Conservation (phyloP, 2,888 invertebrate species). For the Diaprepes abbreviatus region DNA sequence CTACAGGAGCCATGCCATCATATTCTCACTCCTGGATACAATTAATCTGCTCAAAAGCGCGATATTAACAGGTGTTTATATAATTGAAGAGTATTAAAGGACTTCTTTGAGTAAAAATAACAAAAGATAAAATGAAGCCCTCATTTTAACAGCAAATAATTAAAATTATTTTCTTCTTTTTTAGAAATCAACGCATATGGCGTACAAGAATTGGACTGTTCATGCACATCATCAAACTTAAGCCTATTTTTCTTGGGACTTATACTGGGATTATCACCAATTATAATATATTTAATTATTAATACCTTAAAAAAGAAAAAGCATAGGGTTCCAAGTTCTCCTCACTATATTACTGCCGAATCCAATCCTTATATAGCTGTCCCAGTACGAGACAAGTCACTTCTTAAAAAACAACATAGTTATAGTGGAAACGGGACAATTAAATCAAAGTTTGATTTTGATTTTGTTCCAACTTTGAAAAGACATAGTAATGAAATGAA, state of each 20-base stretch:
- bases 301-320: conserved; percentile 63
- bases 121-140: too few relatives aligned
- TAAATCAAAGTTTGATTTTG: conserved; percentile 79
- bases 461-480: conserved; percentile 67
- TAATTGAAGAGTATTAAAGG: too few relatives aligned
- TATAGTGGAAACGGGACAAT: conserved; percentile 61
- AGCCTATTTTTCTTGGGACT: conserved; percentile 58
- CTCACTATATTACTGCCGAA: conserved; percentile 85
- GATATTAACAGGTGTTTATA: too few relatives aligned
- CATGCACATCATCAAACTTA: conserved; percentile 52
- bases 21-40: too few relatives aligned
- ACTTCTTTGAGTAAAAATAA: too few relatives aligned
- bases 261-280: conserved; percentile 58
- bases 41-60: too few relatives aligned
- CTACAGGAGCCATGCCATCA: too few relatives aligned
- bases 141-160: too few relatives aligned
- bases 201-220: conserved; percentile 46
- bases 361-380: conserved; percentile 89
- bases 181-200: conserved; percentile 50
- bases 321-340: conserved; percentile 79
- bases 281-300: conserved; percentile 58
- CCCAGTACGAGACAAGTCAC: conserved; percentile 82
- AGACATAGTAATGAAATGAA: conserved; percentile 78
- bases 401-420: conserved; percentile 58
- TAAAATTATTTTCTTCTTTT: conserved; percentile 42